Conservation (phyloP, 1,140 invertebrate genomes). For the Cherax quadricarinatus region DNA sequence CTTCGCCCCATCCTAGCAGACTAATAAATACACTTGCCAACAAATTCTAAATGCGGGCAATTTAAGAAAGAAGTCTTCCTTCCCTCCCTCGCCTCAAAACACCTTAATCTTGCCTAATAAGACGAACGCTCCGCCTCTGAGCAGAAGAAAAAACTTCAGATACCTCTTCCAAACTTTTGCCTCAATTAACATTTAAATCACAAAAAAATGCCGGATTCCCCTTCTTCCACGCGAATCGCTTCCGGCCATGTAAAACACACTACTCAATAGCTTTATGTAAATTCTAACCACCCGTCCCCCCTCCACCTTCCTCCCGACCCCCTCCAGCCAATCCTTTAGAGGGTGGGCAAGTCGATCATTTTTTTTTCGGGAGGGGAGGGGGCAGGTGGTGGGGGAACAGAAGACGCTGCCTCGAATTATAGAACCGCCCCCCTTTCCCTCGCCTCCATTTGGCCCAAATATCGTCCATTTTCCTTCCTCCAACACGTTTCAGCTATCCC, state of each 20-base stretch:
- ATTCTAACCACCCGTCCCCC: background rate
- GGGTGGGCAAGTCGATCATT: background rate
- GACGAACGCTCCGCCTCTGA: constrained; percentile 16
- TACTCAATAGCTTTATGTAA: constrained; percentile 69
- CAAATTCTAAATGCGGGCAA: background rate
- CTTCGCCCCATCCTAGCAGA: background rate
- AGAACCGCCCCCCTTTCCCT: background rate
- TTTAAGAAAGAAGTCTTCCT: background rate
- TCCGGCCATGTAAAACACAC: constrained; percentile 69
- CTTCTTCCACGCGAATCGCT: constrained; percentile 57
- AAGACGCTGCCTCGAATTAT: constrained; percentile 23
- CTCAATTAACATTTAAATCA: constrained; percentile 71
- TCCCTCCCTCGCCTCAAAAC: constrained; percentile 4
- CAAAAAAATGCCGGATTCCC: constrained; percentile 64
- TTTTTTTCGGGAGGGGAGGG: background rate
- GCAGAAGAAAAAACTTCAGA: constrained; percentile 32
- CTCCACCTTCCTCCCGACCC: too few relatives aligned
- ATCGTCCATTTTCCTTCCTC: too few relatives aligned
- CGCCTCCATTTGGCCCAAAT: background rate
- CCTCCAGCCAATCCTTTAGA: constrained; percentile 49
- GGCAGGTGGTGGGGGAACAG: background rate
- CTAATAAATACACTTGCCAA: background rate
- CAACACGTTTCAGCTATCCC: background rate
- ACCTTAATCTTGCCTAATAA: constrained; percentile 65
- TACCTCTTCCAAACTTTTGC: constrained; percentile 66